Evolutionary conservation across 2,797 vertebrate genomes (phyloP).

Genomic region (Varecia variegata): DNA sequence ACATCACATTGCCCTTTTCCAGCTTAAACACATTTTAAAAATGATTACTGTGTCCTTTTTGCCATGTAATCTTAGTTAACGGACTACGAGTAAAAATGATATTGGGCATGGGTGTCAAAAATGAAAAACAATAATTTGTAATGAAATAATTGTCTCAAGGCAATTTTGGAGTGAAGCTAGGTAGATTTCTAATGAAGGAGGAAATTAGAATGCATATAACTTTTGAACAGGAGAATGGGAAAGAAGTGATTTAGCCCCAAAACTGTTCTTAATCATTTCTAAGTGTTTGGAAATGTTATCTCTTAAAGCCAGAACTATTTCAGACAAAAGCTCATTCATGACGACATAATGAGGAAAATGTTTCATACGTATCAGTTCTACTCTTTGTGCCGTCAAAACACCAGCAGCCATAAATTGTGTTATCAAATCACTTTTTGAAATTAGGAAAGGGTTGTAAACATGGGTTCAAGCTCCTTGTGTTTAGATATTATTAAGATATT

Average conservation of each 20-base stretch:
- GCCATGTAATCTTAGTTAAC: not conserved
- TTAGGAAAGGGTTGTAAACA: not conserved
- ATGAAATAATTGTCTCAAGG: not conserved
- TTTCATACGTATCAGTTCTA: not conserved
- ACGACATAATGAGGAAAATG: not conserved
- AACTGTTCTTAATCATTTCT: not conserved
- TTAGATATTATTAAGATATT: not conserved
- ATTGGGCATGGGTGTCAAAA: not conserved
- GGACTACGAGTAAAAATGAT: not conserved
- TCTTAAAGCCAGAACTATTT: conserved; percentile 44
- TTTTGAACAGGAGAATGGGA: not conserved
- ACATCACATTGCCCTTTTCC: not conserved
- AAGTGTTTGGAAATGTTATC: conserved; percentile 41
- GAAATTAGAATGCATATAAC: not conserved
- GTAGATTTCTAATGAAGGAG: not conserved
- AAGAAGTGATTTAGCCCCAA: not conserved
- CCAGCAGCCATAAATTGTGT: not conserved
- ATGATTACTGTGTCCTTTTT: not conserved
- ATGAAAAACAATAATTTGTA: conserved; percentile 14
- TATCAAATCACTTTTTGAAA: not conserved
- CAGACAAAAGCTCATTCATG: not conserved
- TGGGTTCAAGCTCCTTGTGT: not conserved
- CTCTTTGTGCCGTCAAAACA: not conserved
- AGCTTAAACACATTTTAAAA: conserved; percentile 4
- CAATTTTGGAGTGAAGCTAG: not conserved